Evolutionary conservation across 2,888 invertebrate genomes (phyloP).

Genomic region (Thalpophila matura): DNA sequence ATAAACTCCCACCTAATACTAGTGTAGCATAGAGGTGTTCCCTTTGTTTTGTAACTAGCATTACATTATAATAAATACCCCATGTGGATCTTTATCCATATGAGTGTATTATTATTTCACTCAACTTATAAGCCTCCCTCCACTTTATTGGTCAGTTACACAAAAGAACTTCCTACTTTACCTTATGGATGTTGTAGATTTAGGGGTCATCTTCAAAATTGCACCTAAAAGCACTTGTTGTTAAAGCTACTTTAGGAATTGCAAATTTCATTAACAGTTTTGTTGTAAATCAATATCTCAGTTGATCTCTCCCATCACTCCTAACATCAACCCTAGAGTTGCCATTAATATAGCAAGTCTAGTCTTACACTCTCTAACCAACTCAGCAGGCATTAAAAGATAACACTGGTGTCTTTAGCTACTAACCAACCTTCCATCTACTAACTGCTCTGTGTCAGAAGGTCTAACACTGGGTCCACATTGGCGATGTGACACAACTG

Average conservation of each 20-base stretch:
- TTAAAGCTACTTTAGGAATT: no score
- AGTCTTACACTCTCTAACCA: background rate
- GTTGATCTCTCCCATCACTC: background rate
- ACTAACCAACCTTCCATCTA: background rate
- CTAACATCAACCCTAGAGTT: background rate
- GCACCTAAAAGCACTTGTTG: background rate
- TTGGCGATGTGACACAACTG: background rate
- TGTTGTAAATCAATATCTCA: background rate
- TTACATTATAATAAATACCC: no score
- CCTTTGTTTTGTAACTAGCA: no score
- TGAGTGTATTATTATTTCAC: no score
- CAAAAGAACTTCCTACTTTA: background rate
- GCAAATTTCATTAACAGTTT: background rate
- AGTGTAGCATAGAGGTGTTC: no score
- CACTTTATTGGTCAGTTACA: background rate
- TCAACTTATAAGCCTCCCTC: no score
- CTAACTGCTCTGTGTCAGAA: background rate
- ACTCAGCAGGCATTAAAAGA: background rate
- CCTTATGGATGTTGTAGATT: background rate
- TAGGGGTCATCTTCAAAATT: background rate
- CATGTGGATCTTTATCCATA: no score
- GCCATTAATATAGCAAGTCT: background rate
- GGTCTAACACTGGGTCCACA: conserved; percentile 17
- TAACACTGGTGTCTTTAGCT: no score
- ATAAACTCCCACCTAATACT: no score